Percentiles rank a stretch among this genome's conserved stretches.
phyloP scores from a whole-genome alignment of 1,140 invertebrate species.

The Drosophila melanica region DNA sequence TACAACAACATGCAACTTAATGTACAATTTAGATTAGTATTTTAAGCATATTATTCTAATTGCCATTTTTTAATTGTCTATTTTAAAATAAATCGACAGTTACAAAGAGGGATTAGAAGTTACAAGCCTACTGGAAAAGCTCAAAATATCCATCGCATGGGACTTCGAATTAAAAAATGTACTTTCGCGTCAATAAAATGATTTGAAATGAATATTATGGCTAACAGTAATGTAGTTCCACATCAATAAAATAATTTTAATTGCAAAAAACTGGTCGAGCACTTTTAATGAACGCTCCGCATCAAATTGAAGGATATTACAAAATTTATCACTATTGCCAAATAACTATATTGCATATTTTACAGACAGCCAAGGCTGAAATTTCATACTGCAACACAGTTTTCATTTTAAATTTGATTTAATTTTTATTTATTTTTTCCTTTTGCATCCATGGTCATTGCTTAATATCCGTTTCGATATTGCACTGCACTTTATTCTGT shows the following conservation, averaged over 20 bases:
- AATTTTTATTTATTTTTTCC: background rate
- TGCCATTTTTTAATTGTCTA: no score
- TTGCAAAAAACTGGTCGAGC: conserved; percentile 4
- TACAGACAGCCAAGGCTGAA: background rate
- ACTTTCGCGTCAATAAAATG: background rate
- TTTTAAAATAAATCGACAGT: no score
- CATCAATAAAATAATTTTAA: conserved; percentile 21
- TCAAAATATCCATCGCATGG: no score
- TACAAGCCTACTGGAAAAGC: no score
- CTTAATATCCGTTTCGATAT: conserved; percentile 71
- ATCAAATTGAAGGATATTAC: conserved; percentile 39
- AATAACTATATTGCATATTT: conserved; percentile 9
- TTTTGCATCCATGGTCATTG: conserved; percentile 32
- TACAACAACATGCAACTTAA: no score
- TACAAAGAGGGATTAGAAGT: no score
- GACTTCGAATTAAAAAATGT: background rate
- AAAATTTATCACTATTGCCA: conserved; percentile 12
- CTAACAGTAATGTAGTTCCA: background rate
- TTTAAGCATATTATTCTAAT: no score
- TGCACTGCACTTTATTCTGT: conserved; percentile 59
- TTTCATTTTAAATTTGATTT: conserved; percentile 9
- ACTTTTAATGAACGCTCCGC: conserved; percentile 23
- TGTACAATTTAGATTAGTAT: no score
- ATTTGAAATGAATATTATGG: background rate
- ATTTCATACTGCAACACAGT: conserved; percentile 14